Evolutionary conservation across 1,140 invertebrate species (phyloP).

Genomic region (Condylostylus longicornis): DNA sequence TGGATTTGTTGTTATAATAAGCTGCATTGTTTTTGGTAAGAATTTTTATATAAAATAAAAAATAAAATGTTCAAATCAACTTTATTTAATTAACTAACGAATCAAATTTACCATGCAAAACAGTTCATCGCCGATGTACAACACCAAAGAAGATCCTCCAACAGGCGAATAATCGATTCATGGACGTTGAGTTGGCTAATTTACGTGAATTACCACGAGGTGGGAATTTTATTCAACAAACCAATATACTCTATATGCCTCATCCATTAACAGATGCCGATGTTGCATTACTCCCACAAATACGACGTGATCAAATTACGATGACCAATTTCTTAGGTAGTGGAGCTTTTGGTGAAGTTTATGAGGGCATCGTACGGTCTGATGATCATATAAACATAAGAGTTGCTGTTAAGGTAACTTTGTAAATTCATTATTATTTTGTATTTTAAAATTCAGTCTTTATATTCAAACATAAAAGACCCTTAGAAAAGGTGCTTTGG

Average conservation of each 20-base stretch:
- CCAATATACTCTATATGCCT: slow-evolving; percentile 58
- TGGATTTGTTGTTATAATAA: too few species aligned
- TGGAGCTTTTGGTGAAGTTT: slow-evolving; percentile 95
- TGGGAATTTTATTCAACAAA: slow-evolving; percentile 57
- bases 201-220: slow-evolving; percentile 63
- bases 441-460: neutral
- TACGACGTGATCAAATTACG: slow-evolving; percentile 63
- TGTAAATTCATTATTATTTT: slow-evolving; percentile 1
- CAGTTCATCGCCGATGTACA: slow-evolving; percentile 18
- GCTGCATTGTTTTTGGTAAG: slow-evolving; percentile 36
- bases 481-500: slow-evolving; percentile 77
- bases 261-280: slow-evolving; percentile 42
- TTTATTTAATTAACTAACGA: too few species aligned
- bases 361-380: slow-evolving; percentile 66
- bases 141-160: slow-evolving; percentile 25
- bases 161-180: slow-evolving; percentile 26
- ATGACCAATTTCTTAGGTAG: slow-evolving; percentile 79
- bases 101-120: too few species aligned
- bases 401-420: slow-evolving; percentile 72
- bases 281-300: slow-evolving; percentile 63
- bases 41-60: too few species aligned
- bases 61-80: too few species aligned
- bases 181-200: slow-evolving; percentile 71
- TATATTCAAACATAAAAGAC: slow-evolving; percentile 43
- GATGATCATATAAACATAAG: slow-evolving; percentile 41